These are phyloP conservation scores for Amblyopsis rosae DNA, from an alignment of 2,113 vertebrate species.

Conservation along the genomic window DNA sequence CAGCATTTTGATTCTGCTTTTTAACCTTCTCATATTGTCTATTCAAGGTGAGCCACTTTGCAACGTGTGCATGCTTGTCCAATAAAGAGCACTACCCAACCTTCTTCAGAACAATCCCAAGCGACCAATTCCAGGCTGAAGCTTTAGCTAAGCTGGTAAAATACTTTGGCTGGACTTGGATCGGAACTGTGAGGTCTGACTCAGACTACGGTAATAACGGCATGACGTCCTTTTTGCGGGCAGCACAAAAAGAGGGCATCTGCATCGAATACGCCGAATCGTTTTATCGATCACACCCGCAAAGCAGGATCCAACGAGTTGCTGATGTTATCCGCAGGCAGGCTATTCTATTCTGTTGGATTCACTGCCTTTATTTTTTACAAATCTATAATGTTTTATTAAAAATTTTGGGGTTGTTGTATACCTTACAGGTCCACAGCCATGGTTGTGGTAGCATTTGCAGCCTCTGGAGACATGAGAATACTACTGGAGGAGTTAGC, in stretches of 20 bases:
- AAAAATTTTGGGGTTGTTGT: neutral
- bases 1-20: neutral
- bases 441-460: slow-evolving; percentile 69
- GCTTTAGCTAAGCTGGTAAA: slow-evolving; percentile 69
- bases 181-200: slow-evolving; percentile 73
- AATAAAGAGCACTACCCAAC: slow-evolving; percentile 67
- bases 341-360: neutral
- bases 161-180: slow-evolving; percentile 77
- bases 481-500: slow-evolving; percentile 61
- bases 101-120: slow-evolving; percentile 77
- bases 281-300: slow-evolving; percentile 56
- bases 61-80: slow-evolving; percentile 75
- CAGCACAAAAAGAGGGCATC: slow-evolving; percentile 61
- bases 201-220: slow-evolving; percentile 76
- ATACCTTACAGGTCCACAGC: slow-evolving; percentile 56
- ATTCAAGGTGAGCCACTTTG: slow-evolving; percentile 70
- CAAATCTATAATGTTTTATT: neutral
- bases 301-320: slow-evolving; percentile 53
- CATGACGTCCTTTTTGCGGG: slow-evolving; percentile 65
- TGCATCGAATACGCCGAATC: slow-evolving; percentile 72
- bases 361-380: neutral
- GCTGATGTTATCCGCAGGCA: slow-evolving; percentile 68
- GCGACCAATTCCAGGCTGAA: slow-evolving; percentile 73
- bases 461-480: slow-evolving; percentile 51
- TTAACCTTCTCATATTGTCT: neutral